Base-by-base conservation (phyloP, 2,113 vertebrate genomes). In the Boulengeromyrus knoepffleri region DNA sequence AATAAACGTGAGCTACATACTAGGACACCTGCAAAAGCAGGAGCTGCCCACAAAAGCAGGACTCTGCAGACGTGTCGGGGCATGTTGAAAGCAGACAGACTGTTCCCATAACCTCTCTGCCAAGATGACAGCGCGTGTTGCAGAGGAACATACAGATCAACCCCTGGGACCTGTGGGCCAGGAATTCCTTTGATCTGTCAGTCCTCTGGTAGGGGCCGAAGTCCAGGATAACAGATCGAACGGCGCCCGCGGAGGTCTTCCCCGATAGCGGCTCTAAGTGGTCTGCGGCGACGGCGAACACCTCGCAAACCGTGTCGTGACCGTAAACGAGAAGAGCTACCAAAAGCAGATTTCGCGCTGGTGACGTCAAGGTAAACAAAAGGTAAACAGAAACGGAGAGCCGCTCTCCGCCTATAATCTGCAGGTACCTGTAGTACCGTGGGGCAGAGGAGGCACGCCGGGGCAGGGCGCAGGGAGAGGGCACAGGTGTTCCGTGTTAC, bases 401-500 rank as follows among this genome's bases (percentile, higher is more conserved):
- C 4, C 1, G 13, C 31, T 15, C 70, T 17, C 27, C 10, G 31
- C 70, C 70, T 39, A 74, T 8, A 31, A 74, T 77, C n/a, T 66
- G 62, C 62, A 66, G 58, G 62, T 27, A 27, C 24, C n/a, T 31
- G 62, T 31, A 12, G 9, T 15, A 27, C 62, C 10, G 27, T 4
- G 27, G n/a, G 62, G n/a, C n/a, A 12, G 58, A 66, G n/a, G n/a
- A 2, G 58, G 9, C 58, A 27, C 58, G n/a, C 24, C 9, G 58
- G 58, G 36, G 31, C 31, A 42, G 74, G n/a, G 27, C 27, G 8
- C 31, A 15, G 27, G 70, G 31, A 17, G 70, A 77, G 31, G 31
- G 27, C 36, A 9, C 89, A 87, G 89, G 89, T 77, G 58, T 90
- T 90, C 70, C 12, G 12, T 15, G 87, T 46, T 87, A 52, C 56